Conservation (phyloP, 2,113 vertebrate species). For the Spea bombifrons region DNA sequence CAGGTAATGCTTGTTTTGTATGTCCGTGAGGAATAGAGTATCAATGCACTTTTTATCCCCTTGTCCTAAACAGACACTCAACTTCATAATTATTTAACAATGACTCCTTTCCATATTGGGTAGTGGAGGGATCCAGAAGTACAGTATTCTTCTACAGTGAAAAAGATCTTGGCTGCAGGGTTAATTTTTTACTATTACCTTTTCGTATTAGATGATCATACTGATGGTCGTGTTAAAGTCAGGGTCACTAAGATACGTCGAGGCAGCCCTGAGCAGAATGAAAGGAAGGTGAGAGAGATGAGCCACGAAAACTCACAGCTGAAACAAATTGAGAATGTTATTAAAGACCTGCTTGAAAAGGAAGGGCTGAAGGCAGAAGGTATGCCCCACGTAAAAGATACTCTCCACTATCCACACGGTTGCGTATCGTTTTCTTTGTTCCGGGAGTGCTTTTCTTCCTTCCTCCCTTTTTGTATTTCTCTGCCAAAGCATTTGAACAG, state of each 20-base stretch:
- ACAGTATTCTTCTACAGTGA: background rate
- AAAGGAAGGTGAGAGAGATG: slow-evolving; percentile 83
- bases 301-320: slow-evolving; percentile 82
- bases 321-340: slow-evolving; percentile 89
- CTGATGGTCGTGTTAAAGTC: slow-evolving; percentile 82
- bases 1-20: too few species aligned
- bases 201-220: slow-evolving; percentile 69
- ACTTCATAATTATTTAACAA: too few species aligned
- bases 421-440: too few species aligned
- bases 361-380: slow-evolving; percentile 93
- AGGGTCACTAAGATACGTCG: slow-evolving; percentile 84
- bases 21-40: too few species aligned
- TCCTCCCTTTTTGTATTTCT: too few species aligned
- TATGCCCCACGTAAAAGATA: slow-evolving; percentile 54
- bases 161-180: slow-evolving; percentile 42
- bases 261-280: slow-evolving; percentile 72
- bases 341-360: slow-evolving; percentile 92
- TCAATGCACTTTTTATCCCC: too few species aligned
- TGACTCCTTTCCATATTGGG: too few species aligned
- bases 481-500: too few species aligned
- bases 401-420: background rate
- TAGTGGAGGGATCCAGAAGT: background rate
- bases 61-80: too few species aligned
- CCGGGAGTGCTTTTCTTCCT: too few species aligned
- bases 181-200: slow-evolving; percentile 47